These are phyloP conservation scores for Amniataba percoides DNA, from an alignment of 2,797 vertebrate genomes.

Conservation along the genomic window DNA sequence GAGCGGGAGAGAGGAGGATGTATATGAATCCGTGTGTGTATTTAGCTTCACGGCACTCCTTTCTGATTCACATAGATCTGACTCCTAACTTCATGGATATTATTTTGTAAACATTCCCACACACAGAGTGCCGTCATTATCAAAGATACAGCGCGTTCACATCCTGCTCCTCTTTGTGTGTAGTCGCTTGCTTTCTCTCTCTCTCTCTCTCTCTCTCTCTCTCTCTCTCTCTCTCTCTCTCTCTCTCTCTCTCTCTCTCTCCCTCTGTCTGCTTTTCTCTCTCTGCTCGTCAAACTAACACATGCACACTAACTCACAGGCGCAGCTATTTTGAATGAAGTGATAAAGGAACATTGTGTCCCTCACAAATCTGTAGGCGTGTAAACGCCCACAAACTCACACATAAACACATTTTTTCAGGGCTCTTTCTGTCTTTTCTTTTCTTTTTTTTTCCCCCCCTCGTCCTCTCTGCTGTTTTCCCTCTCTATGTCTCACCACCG, in stretches of 20 bases:
- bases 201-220: conserved; percentile 1
- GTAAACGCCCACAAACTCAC: conserved; percentile 27
- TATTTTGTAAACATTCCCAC: conserved; percentile 42
- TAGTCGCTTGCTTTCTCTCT: conserved; percentile 10
- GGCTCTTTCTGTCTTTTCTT: conserved; percentile 8
- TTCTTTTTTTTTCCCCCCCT: conserved; percentile 10
- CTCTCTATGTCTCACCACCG: conserved; percentile 32
- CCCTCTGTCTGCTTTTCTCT: conserved; percentile 20
- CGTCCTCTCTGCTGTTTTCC: conserved; percentile 24
- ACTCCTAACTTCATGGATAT: conserved; percentile 24
- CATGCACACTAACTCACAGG: conserved; percentile 13
- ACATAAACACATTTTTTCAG: conserved; percentile 22
- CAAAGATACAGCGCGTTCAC: conserved; percentile 39
- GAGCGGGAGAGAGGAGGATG: conserved; percentile 7
- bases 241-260: conserved; percentile 4
- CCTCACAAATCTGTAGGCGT: conserved; percentile 29
- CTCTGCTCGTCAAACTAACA: conserved; percentile 16
- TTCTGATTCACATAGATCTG: conserved; percentile 22
- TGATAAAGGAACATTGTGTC: conserved; percentile 34
- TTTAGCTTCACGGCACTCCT: conserved; percentile 19
- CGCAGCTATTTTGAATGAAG: conserved; percentile 19
- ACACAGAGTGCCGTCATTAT: conserved; percentile 28
- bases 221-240: conserved; percentile 11
- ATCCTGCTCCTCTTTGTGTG: conserved; percentile 34
- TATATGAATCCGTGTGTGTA: conserved; percentile 30